Conservation (phyloP, 2,113 vertebrate genomes). For the Eubucco bourcierii region DNA sequence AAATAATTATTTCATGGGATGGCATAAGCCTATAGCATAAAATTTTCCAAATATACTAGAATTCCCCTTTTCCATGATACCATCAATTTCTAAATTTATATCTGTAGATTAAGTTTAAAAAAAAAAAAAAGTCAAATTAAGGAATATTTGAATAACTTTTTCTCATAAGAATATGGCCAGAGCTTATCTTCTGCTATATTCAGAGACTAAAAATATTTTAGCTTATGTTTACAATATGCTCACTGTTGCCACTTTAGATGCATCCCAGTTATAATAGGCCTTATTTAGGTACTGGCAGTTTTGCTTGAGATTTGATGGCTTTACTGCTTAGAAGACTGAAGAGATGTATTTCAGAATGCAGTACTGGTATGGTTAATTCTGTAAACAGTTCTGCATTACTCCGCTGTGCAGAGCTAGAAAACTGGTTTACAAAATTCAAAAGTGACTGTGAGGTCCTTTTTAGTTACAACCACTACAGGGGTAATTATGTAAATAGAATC, state of each 20-base stretch:
- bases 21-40: background rate
- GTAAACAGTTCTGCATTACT: background rate
- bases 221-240: background rate
- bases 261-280: background rate
- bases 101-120: background rate
- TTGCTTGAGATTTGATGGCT: background rate
- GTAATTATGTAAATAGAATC: background rate
- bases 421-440: background rate
- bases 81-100: background rate
- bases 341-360: background rate
- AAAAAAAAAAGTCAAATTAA: background rate
- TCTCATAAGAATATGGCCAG: background rate
- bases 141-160: background rate
- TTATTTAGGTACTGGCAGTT: background rate
- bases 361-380: background rate
- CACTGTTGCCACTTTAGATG: background rate
- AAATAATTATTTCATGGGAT: background rate
- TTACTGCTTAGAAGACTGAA: background rate
- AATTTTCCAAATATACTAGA: background rate
- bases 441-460: background rate
- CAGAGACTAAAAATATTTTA: background rate
- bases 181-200: background rate
- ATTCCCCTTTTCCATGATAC: background rate
- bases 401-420: background rate
- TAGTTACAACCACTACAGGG: background rate